Evolutionary conservation across 2,797 vertebrate species (phyloP).

Genomic region (Hydrolagus colliei): DNA sequence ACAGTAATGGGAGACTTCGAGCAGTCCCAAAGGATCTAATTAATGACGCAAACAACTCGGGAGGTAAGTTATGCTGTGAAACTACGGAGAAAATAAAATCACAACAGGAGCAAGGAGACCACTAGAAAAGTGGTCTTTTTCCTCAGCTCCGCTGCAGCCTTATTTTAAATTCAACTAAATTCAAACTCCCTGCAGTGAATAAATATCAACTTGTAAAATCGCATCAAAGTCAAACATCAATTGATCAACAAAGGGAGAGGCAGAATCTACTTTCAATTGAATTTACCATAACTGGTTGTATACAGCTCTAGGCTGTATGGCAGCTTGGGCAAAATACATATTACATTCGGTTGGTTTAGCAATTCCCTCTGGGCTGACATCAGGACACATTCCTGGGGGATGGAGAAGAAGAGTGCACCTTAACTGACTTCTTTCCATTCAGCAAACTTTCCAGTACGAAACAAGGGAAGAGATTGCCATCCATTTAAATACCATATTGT

Average conservation of each 20-base stretch:
- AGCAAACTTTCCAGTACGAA: conserved; percentile 2
- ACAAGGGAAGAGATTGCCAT: neutral
- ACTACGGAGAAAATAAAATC: neutral
- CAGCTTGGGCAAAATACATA: conserved; percentile 8
- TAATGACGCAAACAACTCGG: neutral
- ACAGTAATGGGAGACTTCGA: neutral
- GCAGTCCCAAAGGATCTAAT: neutral
- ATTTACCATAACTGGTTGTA: neutral
- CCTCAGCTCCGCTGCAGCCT: neutral
- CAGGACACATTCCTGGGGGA: neutral
- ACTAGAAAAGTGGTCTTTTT: neutral
- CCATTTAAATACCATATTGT: conserved; percentile 7
- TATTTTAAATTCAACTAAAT: neutral
- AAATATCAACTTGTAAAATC: conserved; percentile 21
- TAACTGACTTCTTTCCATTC: neutral
- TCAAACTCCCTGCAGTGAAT: conserved; percentile 15
- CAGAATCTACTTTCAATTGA: neutral
- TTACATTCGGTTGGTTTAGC: neutral
- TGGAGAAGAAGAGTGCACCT: too few relatives aligned
- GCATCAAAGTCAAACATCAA: conserved; percentile 23
- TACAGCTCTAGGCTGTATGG: neutral
- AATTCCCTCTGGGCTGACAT: neutral
- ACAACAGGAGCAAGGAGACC: neutral
- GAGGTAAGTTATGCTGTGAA: neutral
- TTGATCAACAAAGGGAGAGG: neutral